Base-by-base conservation (phyloP, 1,140 invertebrate species). In the Rhynchophorus ferrugineus region DNA sequence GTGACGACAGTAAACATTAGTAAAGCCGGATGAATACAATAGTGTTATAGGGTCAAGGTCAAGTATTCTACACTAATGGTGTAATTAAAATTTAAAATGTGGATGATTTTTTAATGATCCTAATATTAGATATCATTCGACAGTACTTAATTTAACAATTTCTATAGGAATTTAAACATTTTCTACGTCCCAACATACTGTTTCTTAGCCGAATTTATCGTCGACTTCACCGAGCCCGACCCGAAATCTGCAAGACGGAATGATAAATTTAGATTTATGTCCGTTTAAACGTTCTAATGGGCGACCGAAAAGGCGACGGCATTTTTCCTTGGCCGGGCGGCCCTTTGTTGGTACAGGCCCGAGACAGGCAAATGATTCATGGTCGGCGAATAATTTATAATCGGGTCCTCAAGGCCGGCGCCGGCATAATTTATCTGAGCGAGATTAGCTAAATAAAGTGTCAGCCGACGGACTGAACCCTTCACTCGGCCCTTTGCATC, bases 361-460 rank as follows among this genome's bases (percentile, higher is more conserved):
- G 41, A 34, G 22, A 50, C 33, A 19, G 38, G 5, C 34, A 50
- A 50, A 37, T 50, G 38, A 50, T 50, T 50, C 38, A 50, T 35
- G 48, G 38, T 18, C 49, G 39, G 33, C 13, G 11, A 5, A 39
- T 52, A 39, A 52, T 52, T 52, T 52, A 52, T 52, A 22, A 29
- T 34, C 49, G 20, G 44, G 11, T 6, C 24, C 24, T 29, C 11
- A 5, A 6, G 29, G n/a, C 43, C 8, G 36, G 49, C 20, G 19
- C 14, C 33, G 20, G 39, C 43, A 35, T 52, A 52, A 52, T 52
- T 52, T 44, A 52, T 52, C 49, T 45, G 43, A 19, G 29, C 21
- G 49, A 52, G 49, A 52, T 52, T 52, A 52, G 42, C 49, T 52
- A 44, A 52, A 52, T 52, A 52, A 52, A 52, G 49, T 41, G 42